Evolutionary conservation across 2,797 vertebrate genomes (phyloP), one percentile per base, ranked within the genome.

Genomic region (Artibeus jamaicensis): DNA sequence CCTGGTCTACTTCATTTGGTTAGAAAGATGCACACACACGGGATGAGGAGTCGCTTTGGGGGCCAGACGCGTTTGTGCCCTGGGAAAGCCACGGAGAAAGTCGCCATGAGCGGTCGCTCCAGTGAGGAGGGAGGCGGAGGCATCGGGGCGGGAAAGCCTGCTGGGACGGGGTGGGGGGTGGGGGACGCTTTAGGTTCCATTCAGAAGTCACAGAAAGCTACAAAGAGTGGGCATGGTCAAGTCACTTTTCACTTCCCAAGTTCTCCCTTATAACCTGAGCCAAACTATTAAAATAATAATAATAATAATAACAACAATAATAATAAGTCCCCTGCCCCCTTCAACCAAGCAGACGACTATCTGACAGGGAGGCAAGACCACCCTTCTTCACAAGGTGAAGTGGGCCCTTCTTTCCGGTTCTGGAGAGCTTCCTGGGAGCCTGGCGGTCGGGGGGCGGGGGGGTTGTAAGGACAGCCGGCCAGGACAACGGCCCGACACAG

Each of bases 1-100:
- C 96, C 95, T 97, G 48, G 77, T 95, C 97, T 98, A 96, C 90
- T 98, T 97, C 96, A 96, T 98, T 98, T 98, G 98, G 98, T 98
- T 98, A 98, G 97, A 98, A 97, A 86, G 59, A 97, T 57, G 95
- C 76, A 88, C 94, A 86, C 46, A 46, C 6, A 73, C 68, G 90
- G 96, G 95, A 97, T 96, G 96, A 97, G 89, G 95, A 97, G 97
- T 95, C 96, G 95, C 86, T 97, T 96, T 97, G 97, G 97, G 97
- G 93, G 95, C 94, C 88, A 95, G 97, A 93, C 97, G 85, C 96
- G 98, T 96, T 65, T 97, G 97, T 95, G 98, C 97, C 98, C 97
- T 98, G 97, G 96, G 92, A 92, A 92, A 97, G 94, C 93, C 9
- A 88, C 76, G 97, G 95, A 97, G 97, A 86, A 97, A 97, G 16